A percentile compares a stretch with the other conserved stretches of the same genome.
These are phyloP conservation scores for Pan paniscus DNA, from an alignment of 2,113 vertebrate genomes.

Conservation along the genomic window DNA sequence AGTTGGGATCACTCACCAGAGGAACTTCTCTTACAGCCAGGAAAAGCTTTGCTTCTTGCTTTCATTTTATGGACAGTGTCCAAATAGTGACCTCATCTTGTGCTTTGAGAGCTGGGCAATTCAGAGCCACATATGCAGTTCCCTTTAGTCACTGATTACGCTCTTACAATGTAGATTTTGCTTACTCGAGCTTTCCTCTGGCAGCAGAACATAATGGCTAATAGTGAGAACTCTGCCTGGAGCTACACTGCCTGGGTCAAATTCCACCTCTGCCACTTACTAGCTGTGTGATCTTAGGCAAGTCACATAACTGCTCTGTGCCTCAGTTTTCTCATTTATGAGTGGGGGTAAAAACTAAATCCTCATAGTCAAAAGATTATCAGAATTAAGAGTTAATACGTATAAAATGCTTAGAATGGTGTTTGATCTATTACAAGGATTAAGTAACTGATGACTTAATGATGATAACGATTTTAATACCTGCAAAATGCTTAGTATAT, in stretches of 20 bases:
- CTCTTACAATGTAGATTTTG: fast-evolving
- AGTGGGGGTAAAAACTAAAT: neutral
- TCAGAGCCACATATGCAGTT: neutral
- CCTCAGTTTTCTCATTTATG: neutral
- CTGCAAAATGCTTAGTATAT: too few species aligned
- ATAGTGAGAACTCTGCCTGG: neutral
- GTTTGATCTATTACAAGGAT: neutral
- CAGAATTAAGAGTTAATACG: neutral
- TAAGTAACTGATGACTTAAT: neutral
- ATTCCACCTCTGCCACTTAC: neutral
- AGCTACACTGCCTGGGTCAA: neutral
- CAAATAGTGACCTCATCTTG: neutral
- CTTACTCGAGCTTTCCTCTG: neutral
- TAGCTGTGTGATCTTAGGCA: neutral
- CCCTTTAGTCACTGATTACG: fast-evolving
- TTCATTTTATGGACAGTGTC: neutral
- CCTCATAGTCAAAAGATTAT: neutral
- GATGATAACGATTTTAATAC: neutral
- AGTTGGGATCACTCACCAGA: fast-evolving
- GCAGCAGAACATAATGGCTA: neutral
- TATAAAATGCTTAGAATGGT: neutral
- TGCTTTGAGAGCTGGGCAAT: neutral
- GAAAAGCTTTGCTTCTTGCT: neutral
- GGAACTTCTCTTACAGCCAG: neutral
- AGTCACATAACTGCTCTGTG: fast-evolving